Base-by-base conservation (phyloP, 2,888 invertebrate species). In the Cyclophora albipunctata region DNA sequence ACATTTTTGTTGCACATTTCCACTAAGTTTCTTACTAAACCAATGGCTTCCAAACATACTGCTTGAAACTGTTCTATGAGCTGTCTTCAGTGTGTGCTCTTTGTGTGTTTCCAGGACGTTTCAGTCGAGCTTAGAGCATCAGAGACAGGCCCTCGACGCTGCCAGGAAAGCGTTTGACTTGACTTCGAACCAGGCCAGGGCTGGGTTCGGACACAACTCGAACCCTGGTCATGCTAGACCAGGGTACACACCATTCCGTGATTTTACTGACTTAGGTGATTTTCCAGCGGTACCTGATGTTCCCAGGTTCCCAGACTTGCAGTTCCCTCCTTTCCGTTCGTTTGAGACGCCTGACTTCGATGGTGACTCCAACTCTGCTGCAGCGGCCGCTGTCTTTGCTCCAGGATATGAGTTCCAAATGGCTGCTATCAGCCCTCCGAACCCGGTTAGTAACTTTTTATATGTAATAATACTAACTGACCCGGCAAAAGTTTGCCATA, bases 371-470 rank as follows among this genome's bases (percentile, higher is more conserved):
- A 73, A 80, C 55, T 68, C 70, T 35, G 91, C 93, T 0, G 83
- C 74, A 44, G 91, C 93, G 2, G 75, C 88, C 42, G 91, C 90
- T 0, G 78, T 84, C 1, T 76, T 89, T 45, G 90, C 91, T 34
- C 90, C 91, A 0, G 85, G 79, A 33, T 91, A 82, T 53, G 73
- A 77, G 7, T 88, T 88, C 47, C 93, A 93, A 64, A 75, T 90
- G 1, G 92, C 92, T 34, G 76, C 76, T 4, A 89, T 93, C 37
- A 90, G 72, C 60, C 93, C 93, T 1, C 76, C 78, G 57, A 93
- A 92, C 75, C 88, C 90, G 46, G 93, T 93, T 81, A 84, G 84
- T 55, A 5, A 33, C 42, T 7, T 20, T 3, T 42, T 7, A 42
- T 7, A 7, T n/a, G 42, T 7, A 41, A 6, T 7, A 42, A 4